These are phyloP conservation scores for Piaya cayana DNA, from an alignment of 2,113 vertebrate species.

Conservation along the genomic window DNA sequence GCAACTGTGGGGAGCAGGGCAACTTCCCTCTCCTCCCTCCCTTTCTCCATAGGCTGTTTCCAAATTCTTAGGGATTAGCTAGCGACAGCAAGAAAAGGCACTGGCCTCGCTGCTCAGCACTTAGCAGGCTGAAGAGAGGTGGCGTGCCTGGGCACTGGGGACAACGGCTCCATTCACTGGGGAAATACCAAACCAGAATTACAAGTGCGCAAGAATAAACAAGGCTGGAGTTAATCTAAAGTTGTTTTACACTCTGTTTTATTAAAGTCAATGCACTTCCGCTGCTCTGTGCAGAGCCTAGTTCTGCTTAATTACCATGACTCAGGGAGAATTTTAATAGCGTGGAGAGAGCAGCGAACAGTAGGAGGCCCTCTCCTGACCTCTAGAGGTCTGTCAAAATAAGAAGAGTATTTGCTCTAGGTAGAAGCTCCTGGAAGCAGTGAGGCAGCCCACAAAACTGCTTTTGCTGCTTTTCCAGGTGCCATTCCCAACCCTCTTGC, in stretches of 20 bases:
- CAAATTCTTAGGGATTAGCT: slow-evolving; percentile 13
- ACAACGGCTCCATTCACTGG: slow-evolving; percentile 69
- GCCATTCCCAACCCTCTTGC: rapidly evolving
- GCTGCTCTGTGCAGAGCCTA: slow-evolving; percentile 70
- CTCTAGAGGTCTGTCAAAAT: slow-evolving; percentile 78
- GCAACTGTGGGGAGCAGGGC: not conserved
- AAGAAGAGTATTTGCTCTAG: not conserved
- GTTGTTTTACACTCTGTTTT: slow-evolving; percentile 78
- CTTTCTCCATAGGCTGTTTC: slow-evolving; percentile 1
- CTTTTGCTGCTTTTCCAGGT: not conserved
- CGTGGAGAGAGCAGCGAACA: rapidly evolving
- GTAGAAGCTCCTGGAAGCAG: not conserved
- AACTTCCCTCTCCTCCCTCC: not conserved
- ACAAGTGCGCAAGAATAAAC: slow-evolving; percentile 75
- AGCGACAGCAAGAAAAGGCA: not conserved
- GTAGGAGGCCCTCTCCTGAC: slow-evolving; percentile 79
- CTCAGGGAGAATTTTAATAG: slow-evolving; percentile 77
- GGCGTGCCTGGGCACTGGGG: slow-evolving; percentile 12
- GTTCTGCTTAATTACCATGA: slow-evolving; percentile 75
- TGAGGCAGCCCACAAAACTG: not conserved
- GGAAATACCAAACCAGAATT: slow-evolving; percentile 68
- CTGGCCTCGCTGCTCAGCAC: not conserved
- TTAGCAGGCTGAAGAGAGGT: slow-evolving; percentile 30
- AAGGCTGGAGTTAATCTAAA: slow-evolving; percentile 78
- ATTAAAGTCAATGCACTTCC: slow-evolving; percentile 80